Evolutionary conservation across 1,140 invertebrate genomes (phyloP), one percentile per base, ranked within the genome.

Genomic region (Calosoma granatense): DNA sequence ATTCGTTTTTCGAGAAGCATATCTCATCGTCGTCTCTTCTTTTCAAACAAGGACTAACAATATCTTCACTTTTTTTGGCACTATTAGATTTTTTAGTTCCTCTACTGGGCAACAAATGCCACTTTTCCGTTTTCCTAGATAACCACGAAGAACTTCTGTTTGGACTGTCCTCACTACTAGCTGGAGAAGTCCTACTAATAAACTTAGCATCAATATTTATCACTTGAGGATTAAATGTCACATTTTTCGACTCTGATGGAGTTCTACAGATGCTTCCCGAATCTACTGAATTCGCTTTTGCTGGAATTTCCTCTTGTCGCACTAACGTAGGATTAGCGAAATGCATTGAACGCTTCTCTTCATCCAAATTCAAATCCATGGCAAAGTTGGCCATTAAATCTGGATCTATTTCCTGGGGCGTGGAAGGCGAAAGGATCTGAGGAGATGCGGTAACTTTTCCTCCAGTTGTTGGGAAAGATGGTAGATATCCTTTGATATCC

Each of bases 1-100:
- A 78, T 51, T 78, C 73, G 58, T 77, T 78, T n/a, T 68, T 67
- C 2, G 71, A 66, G 59, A 72, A 70, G 56, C 66, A 67, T 1
- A 66, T 60, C 52, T 70, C 67, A 12, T 63, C 62, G 23, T 62
- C n/a, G 51, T 62, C 64, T 60, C 57, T 64, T 70, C 70, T 65
- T 68, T 75, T 76, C 69, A 74, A 58, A 68, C 72, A 62, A 68
- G 64, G 11, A 70, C 68, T 47, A 30, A 6, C 14, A 30, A 14
- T 6, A 30, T 30, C 56, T 78, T 55, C 61, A 78, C 74, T 1
- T 71, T 75, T 36, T 76, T 77, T 52, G 64, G 64, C 22, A 66
- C 62, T 22, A 63, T 63, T 39, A 56, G 63, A 22, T 20, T 55
- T 6, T 47, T 56, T 54, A 43, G 51, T 65, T 39, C 59, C 58